phyloP scores from a whole-genome alignment of 1,140 invertebrate species.

The Saccostrea glomerata region DNA sequence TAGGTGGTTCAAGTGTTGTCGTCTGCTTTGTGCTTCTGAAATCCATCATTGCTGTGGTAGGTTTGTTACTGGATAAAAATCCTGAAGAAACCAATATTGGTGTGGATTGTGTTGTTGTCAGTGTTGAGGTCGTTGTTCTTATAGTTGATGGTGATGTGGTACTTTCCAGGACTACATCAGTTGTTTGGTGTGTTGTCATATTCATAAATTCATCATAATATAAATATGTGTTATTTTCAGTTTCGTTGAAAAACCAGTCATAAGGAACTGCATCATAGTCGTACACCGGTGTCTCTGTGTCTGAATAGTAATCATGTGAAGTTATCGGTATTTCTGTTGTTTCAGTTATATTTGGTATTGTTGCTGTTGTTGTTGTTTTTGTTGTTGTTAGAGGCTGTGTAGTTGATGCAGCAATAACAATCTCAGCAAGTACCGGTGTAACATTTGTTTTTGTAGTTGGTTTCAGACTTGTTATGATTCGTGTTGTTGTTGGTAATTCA shows the following conservation, averaged over 20 bases:
- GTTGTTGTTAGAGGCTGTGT: neutral
- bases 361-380: neutral
- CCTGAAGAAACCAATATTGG: neutral
- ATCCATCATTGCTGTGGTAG: constrained; percentile 5
- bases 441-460: neutral
- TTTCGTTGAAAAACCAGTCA: neutral
- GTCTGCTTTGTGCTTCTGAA: neutral
- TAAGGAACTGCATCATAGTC: neutral
- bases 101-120: neutral
- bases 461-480: neutral
- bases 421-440: neutral
- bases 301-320: neutral
- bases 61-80: neutral
- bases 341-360: neutral
- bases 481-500: constrained; percentile 7
- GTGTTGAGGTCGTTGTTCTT: neutral
- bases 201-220: neutral
- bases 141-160: neutral
- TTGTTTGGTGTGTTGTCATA: constrained; percentile 1
- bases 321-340: neutral
- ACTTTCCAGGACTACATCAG: neutral
- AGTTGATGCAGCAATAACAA: neutral
- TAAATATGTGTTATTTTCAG: neutral
- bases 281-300: neutral
- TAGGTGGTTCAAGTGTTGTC: neutral